These are phyloP conservation scores for Micromys minutus DNA, from an alignment of 2,113 vertebrate genomes.

Conservation along the genomic window DNA sequence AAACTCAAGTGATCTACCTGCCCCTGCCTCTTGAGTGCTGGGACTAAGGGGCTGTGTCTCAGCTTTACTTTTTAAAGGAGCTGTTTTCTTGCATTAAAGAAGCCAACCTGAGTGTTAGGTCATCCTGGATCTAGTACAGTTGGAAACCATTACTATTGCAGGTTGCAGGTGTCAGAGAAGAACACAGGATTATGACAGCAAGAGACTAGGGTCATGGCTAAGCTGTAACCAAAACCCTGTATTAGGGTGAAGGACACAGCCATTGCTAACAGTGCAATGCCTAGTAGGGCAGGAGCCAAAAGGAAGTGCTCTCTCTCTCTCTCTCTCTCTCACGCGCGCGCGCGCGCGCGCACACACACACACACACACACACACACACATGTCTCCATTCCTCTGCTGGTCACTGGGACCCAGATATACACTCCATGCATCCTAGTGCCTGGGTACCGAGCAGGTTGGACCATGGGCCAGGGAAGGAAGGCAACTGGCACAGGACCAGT, in stretches of 20 bases:
- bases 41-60: not conserved
- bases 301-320: not conserved
- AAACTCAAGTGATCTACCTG: not conserved
- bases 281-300: not conserved
- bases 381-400: not conserved
- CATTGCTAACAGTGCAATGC: not conserved
- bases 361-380: too few species aligned
- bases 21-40: not conserved
- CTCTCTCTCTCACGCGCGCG: too few species aligned
- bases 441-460: not conserved
- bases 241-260: too few species aligned
- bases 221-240: not conserved
- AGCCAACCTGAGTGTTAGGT: not conserved
- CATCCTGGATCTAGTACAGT: not conserved
- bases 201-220: not conserved
- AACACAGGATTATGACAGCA: not conserved
- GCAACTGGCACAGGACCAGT: not conserved
- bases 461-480: not conserved
- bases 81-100: not conserved
- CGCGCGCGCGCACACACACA: too few species aligned
- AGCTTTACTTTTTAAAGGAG: not conserved
- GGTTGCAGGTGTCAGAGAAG: too few species aligned
- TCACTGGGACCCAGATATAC: not conserved
- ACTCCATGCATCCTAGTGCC: not conserved
- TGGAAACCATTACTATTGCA: not conserved